A percentile compares a stretch with the other conserved stretches of the same genome.
Evolutionary conservation across 2,113 vertebrate species (phyloP).

Genomic region (Solea solea): DNA sequence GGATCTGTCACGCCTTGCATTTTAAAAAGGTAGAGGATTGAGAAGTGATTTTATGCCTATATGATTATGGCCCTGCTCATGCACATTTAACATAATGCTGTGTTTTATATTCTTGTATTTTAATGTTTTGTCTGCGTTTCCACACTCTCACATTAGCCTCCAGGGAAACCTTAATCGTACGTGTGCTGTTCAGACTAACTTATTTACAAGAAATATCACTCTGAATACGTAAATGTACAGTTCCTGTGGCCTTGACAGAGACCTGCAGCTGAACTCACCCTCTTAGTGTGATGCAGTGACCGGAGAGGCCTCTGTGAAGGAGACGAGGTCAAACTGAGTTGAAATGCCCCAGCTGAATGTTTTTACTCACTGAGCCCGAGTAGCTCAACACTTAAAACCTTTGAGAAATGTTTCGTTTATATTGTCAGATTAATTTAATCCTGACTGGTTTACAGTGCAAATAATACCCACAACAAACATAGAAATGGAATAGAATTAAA

Average conservation of each 20-base stretch:
- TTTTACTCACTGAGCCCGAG: conserved; percentile 23
- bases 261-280: conserved; percentile 56
- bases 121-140: too few species aligned
- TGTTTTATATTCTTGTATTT: conserved; percentile 1
- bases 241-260: conserved; percentile 19
- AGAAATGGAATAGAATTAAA: conserved; percentile 5
- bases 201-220: background rate
- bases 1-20: background rate
- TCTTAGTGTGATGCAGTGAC: conserved; percentile 28
- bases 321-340: conserved; percentile 50
- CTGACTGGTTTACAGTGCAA: background rate
- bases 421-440: conserved; percentile 32
- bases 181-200: background rate
- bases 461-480: background rate
- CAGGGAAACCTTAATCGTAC: background rate
- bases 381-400: conserved; percentile 17
- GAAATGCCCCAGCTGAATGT: conserved; percentile 2
- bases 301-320: conserved; percentile 22
- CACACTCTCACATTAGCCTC: too few species aligned
- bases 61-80: background rate
- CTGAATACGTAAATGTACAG: background rate
- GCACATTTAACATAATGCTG: background rate
- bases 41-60: conserved; percentile 7
- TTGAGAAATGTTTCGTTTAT: conserved; percentile 18
- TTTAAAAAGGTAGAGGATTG: background rate